These are phyloP conservation scores for Diplosoma virens DNA, from an alignment of 23 tunicate genomes.

Conservation along the genomic window DNA sequence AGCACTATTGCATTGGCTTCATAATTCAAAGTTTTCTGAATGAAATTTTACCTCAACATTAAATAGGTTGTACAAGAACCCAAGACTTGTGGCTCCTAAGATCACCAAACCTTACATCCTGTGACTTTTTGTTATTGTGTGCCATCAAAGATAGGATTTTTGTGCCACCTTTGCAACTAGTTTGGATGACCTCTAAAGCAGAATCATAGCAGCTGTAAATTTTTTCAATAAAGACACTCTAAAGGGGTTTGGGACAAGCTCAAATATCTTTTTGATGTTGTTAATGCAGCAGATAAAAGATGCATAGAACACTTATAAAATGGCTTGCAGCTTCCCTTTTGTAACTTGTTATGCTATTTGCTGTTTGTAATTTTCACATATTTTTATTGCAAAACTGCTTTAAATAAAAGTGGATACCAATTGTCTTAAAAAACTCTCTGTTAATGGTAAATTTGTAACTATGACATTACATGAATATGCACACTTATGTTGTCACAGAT, in stretches of 20 bases:
- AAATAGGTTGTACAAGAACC: not conserved
- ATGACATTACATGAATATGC: too few species aligned
- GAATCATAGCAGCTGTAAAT: not conserved
- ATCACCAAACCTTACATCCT: not conserved
- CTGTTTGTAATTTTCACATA: not conserved
- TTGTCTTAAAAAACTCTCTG: not conserved
- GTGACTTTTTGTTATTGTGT: not conserved
- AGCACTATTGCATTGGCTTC: not conserved
- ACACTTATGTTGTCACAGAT: too few species aligned
- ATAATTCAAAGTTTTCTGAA: not conserved
- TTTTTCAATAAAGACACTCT: not conserved
- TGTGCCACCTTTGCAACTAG: not conserved
- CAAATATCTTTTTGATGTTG: too few species aligned
- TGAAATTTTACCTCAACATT: not conserved
- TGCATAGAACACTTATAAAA: too few species aligned
- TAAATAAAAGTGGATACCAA: too few species aligned
- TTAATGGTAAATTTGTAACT: not conserved
- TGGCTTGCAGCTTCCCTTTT: not conserved
- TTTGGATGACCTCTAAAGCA: not conserved
- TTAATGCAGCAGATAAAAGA: too few species aligned
- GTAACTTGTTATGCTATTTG: not conserved
- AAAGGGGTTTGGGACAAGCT: not conserved
- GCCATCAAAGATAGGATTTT: not conserved
- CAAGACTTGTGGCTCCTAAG: not conserved
- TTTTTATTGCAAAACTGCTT: not conserved